phyloP scores from a whole-genome alignment of 2,113 vertebrate genomes.

The Scolopax mira region DNA sequence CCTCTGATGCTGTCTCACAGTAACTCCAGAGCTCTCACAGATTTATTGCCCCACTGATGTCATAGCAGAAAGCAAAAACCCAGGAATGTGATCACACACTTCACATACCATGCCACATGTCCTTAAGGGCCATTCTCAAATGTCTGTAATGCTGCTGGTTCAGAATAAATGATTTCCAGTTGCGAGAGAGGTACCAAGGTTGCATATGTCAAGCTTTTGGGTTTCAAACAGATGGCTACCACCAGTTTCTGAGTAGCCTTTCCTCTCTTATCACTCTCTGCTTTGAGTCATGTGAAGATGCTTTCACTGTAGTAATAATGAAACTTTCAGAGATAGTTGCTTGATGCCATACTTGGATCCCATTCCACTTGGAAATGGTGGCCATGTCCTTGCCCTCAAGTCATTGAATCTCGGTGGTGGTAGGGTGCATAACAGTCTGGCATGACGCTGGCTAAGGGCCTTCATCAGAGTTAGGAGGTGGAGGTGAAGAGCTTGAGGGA shows the following conservation, averaged over 20 bases:
- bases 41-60: fast-evolving
- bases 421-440: fast-evolving
- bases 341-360: neutral
- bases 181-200: neutral
- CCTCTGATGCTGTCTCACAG: neutral
- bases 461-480: neutral
- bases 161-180: neutral
- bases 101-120: neutral
- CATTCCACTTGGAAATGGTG: neutral
- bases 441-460: neutral
- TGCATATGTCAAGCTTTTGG: neutral
- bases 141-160: neutral
- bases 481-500: neutral
- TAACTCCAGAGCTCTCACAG: neutral
- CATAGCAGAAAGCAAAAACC: neutral
- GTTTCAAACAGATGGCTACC: neutral
- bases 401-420: neutral
- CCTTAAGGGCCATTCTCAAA: neutral
- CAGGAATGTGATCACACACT: neutral
- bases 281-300: neutral
- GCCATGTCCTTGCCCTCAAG: neutral
- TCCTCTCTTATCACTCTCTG: neutral
- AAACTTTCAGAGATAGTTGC: neutral
- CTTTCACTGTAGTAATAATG: neutral
- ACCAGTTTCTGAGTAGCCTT: neutral